Conservation (phyloP, 1,140 invertebrate species). For the Anastrepha ludens region DNA sequence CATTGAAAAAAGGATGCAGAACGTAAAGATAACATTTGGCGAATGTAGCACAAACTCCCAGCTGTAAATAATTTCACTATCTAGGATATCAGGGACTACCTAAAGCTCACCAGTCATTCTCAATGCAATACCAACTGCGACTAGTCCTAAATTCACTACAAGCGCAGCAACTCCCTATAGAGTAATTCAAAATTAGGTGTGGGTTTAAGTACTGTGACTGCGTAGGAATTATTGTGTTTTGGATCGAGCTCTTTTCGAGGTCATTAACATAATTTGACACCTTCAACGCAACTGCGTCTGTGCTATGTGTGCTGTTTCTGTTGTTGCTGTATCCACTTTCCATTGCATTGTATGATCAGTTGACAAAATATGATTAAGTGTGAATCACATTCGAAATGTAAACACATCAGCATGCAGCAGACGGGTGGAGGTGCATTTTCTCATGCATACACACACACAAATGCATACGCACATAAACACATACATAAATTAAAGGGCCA, state of each 20-base stretch:
- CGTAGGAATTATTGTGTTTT: background rate
- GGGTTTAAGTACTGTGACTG: background rate
- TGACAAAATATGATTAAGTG: conserved; percentile 45
- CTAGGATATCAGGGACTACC: too few relatives aligned
- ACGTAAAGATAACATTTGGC: too few relatives aligned
- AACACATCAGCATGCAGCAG: background rate
- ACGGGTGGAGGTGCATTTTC: background rate
- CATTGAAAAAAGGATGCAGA: too few relatives aligned
- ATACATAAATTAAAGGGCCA: background rate
- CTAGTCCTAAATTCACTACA: too few relatives aligned
- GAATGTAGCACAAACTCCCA: too few relatives aligned
- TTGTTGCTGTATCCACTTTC: background rate
- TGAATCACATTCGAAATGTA: background rate
- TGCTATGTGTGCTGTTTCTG: background rate
- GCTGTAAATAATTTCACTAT: too few relatives aligned
- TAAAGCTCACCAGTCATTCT: too few relatives aligned
- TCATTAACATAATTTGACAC: conserved; percentile 40
- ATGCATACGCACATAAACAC: background rate
- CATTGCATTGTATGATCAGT: background rate
- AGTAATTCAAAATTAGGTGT: too few relatives aligned
- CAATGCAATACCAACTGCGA: too few relatives aligned
- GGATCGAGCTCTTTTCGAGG: background rate
- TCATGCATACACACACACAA: background rate
- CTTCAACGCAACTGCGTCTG: background rate
- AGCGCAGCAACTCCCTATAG: too few relatives aligned